Conservation (phyloP, 2,888 invertebrate species). For the Orthosia gothica region DNA sequence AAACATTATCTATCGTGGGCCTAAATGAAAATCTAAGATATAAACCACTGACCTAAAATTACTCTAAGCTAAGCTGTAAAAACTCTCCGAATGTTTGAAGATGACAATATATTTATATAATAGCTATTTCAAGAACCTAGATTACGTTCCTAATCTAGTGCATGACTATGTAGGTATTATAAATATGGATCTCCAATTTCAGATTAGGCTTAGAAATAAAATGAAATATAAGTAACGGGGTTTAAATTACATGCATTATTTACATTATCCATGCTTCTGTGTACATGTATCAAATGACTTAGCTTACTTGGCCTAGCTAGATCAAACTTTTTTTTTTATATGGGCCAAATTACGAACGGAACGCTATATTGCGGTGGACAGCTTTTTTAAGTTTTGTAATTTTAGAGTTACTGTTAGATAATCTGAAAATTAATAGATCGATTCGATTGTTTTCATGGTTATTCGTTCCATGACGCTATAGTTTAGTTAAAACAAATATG, state of each 20-base stretch:
- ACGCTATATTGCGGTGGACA: no score
- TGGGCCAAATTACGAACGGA: no score
- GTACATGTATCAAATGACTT: slow-evolving; percentile 11
- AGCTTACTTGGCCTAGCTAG: background rate
- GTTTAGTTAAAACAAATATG: background rate
- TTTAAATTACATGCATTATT: slow-evolving; percentile 16
- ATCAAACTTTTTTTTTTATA: background rate
- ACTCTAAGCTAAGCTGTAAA: background rate
- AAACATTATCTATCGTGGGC: background rate
- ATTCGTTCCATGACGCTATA: background rate
- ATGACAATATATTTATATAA: background rate
- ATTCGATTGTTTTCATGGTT: background rate
- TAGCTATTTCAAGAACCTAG: background rate
- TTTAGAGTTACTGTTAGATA: slow-evolving; percentile 2
- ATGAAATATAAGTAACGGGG: background rate
- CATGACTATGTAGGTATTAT: background rate
- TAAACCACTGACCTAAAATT: background rate
- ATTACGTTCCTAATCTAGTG: slow-evolving; percentile 1
- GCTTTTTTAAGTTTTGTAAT: background rate
- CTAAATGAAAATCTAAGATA: background rate
- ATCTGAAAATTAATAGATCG: slow-evolving; percentile 16
- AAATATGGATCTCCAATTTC: slow-evolving; percentile 4
- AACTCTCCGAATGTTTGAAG: background rate
- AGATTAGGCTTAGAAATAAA: background rate
- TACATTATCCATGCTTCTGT: slow-evolving; percentile 3